Base-by-base conservation (phyloP, 2,797 vertebrate genomes). In the Rhinichthys osculus region DNA sequence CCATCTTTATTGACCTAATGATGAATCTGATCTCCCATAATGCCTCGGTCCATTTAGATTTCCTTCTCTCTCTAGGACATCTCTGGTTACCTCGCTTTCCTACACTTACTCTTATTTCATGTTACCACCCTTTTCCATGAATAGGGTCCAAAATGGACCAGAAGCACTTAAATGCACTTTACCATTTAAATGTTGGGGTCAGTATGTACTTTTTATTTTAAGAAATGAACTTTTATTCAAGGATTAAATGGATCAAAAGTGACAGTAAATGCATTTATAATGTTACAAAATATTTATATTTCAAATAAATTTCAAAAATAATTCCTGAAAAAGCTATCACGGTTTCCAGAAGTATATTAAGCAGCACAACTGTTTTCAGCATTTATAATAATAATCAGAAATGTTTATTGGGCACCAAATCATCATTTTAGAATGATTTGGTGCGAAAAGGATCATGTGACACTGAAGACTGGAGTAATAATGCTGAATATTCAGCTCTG, bases 1-100 rank as follows among this genome's bases (percentile, higher is more conserved):
- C 30, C n/a, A 42, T 64, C 72, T 54, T 69, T 47, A 83, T 71
- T 33, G 76, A 76, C 69, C 50, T 74, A 84, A 80, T 78, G 40
- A 67, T 72, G 76, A 83, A 85, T 88, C 33, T 42, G 67, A 79
- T 47, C 38, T 66, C 66, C 74, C 33, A 69, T 54, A 73, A 87
- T 81, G 70, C 50, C 13, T 78, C 35, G 70, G 52, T 82, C 81
- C 71, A 30, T 81, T 76, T 47, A 19, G 21, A 70, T 74, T 35
- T 79, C 40, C 11, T 44, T 78, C 54, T 42, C 35, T 84, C n/a
- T 59, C 27, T 42, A 7, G 16, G 59, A 23, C 42, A 19, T 72
- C 64, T 44, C 27, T 14, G 4, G 35, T n/a, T 33, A 35, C 1
- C n/a, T 50, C 21, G 1, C 11, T 50, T 40, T 64, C 21, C 50